These are phyloP conservation scores for Poecilia velifera DNA, from an alignment of 2,797 vertebrate species.

Conservation along the genomic window DNA sequence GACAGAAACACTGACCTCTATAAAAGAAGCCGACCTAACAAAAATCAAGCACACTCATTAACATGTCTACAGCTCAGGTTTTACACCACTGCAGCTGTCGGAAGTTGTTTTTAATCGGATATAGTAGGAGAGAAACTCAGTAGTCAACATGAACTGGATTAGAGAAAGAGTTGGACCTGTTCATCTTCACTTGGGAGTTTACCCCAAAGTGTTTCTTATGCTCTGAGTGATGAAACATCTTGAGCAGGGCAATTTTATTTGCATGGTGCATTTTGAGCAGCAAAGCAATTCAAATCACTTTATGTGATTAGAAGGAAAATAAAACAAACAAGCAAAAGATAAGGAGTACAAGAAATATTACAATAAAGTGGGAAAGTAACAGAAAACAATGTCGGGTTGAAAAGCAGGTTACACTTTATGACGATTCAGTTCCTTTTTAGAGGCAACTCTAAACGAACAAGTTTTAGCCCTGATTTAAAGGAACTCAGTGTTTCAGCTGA, in stretches of 20 bases:
- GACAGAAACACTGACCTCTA: constrained; percentile 75
- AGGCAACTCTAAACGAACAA: not conserved
- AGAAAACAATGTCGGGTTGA: not conserved
- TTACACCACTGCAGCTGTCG: constrained; percentile 43
- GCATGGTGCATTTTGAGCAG: too few species aligned
- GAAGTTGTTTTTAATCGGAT: constrained; percentile 38
- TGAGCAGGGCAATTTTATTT: not conserved
- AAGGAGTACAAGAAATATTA: not conserved
- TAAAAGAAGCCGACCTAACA: constrained; percentile 68
- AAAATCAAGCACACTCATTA: constrained; percentile 68
- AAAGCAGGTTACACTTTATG: not conserved
- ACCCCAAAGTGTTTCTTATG: constrained; percentile 20
- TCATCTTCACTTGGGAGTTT: not conserved
- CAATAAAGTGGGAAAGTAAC: not conserved
- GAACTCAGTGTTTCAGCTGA: not conserved
- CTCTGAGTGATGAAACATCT: not conserved
- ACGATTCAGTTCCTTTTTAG: not conserved
- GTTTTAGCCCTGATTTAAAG: not conserved
- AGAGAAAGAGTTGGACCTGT: constrained; percentile 13
- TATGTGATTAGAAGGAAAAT: too few species aligned
- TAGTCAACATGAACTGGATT: constrained; percentile 13
- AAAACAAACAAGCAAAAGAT: too few species aligned
- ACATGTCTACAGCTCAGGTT: constrained; percentile 63
- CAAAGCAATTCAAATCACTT: too few species aligned
- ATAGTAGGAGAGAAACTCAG: not conserved